These are phyloP conservation scores for Norana najaformis DNA, from an alignment of 2,888 invertebrate species.

Conservation along the genomic window DNA sequence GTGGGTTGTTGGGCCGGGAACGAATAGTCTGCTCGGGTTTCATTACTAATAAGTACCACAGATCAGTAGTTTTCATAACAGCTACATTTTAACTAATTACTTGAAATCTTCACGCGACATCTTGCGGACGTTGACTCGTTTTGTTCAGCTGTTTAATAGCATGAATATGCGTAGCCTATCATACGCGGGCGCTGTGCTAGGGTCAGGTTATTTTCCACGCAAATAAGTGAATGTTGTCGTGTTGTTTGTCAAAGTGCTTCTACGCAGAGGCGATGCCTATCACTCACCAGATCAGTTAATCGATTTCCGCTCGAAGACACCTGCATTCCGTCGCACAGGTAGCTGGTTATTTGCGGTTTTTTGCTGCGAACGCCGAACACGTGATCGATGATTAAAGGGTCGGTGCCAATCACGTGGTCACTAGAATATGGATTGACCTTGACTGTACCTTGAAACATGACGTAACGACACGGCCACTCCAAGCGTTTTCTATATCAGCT, in stretches of 20 bases:
- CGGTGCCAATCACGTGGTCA: slow-evolving; percentile 6
- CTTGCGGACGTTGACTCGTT: too few relatives aligned
- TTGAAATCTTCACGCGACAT: not conserved
- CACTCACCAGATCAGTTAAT: not conserved
- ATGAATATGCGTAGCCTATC: not conserved
- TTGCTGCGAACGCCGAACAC: not conserved
- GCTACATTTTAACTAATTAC: not conserved
- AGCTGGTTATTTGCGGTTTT: slow-evolving; percentile 5
- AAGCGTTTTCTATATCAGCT: not conserved
- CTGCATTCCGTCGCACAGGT: not conserved
- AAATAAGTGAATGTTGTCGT: not conserved
- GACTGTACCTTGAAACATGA: not conserved
- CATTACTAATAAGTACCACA: not conserved
- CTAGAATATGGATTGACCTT: slow-evolving; percentile 19
- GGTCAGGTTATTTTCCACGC: not conserved
- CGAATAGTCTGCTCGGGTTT: not conserved
- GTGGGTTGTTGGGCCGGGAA: not conserved
- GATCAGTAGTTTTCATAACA: not conserved
- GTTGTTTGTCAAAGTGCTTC: not conserved
- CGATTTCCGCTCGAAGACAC: not conserved
- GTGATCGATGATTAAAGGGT: not conserved
- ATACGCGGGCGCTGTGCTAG: not conserved
- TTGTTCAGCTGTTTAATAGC: not conserved
- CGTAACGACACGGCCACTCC: not conserved
- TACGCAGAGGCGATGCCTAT: not conserved